Percentiles rank a stretch among this genome's conserved stretches.
These are phyloP conservation scores for Stenolophus ochropezus DNA, from an alignment of 2,888 invertebrate genomes.

Conservation along the genomic window DNA sequence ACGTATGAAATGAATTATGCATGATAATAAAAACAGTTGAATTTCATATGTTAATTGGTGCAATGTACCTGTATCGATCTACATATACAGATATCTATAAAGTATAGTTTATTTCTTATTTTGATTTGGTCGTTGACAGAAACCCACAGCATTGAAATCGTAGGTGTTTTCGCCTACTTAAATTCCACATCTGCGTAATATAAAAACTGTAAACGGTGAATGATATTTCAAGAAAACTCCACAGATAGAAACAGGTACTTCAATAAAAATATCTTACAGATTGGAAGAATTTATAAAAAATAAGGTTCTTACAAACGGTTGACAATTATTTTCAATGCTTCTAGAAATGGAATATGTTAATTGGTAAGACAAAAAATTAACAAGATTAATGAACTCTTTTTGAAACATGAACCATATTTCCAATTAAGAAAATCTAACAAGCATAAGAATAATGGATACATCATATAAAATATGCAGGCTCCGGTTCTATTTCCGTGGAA, in stretches of 20 bases:
- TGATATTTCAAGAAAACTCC: background rate
- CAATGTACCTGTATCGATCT: background rate
- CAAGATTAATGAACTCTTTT: too few relatives aligned
- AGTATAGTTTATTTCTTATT: conserved; percentile 11
- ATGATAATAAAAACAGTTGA: background rate
- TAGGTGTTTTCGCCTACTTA: conserved; percentile 14
- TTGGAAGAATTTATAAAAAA: background rate
- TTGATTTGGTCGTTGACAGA: conserved; percentile 29
- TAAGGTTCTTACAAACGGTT: too few relatives aligned
- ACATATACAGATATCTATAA: conserved; percentile 25
- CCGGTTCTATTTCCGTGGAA: too few relatives aligned
- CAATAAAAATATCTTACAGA: background rate
- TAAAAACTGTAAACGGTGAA: background rate
- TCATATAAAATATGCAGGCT: too few relatives aligned
- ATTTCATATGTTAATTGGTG: conserved; percentile 21
- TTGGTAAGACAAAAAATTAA: too few relatives aligned
- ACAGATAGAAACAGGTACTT: background rate
- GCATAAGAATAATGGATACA: too few relatives aligned
- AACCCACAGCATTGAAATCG: background rate
- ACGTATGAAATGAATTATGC: conserved; percentile 1
- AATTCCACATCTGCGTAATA: background rate
- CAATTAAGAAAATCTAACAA: too few relatives aligned
- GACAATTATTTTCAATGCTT: too few relatives aligned
- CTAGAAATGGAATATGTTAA: too few relatives aligned
- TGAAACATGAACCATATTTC: too few relatives aligned